Base-by-base conservation (phyloP, 1,140 invertebrate genomes). In the Lepidurus apus region DNA sequence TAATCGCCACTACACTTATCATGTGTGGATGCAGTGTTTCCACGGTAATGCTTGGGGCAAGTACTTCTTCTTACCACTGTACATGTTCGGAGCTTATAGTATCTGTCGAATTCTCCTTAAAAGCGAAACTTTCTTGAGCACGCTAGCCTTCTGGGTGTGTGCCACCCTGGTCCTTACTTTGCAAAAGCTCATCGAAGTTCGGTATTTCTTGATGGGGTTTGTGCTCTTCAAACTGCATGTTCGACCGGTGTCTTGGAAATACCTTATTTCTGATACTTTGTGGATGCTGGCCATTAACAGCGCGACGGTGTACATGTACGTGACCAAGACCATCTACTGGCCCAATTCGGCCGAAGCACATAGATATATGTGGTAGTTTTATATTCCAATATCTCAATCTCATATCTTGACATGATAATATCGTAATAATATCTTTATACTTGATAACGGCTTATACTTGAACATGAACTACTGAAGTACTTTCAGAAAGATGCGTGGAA, bases 1-100 rank as follows among this genome's bases (percentile, higher is more conserved):
- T 85, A 99, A 99, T 85, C 89, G 98, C 34, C 98, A 99, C 87
- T 98, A 96, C 81, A 91, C 92, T 5, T 99, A 99, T 85, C 99
- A 99, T 82, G 85, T 98, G 8, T 99, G 97, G 97, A 93, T 92
- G 82, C 88, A 92, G 81, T 88, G 97, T 81, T 93, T 92, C 82
- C 89, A 89, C 1, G 88, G 88, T 81, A 90, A 92, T 85, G 83
- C 84, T 75, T 85, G 87, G 53, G 88, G 91, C 3, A 90, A 88
- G 76, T 96, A 93, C 86, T 74, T 88, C n/a, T 86, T 93, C 17
- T 87, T 93, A 77, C 94, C 95, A 0, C 74, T 92, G 1, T 98
- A 98, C 85, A 83, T 92, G 1, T 92, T 91, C 81, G 85, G 90
- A 0, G 84, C 91, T 17, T 91, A 90, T 82, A 85, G 88, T 73